Evolutionary conservation across 2,797 vertebrate species (phyloP).

Genomic region (Acipenser transmontanus): DNA sequence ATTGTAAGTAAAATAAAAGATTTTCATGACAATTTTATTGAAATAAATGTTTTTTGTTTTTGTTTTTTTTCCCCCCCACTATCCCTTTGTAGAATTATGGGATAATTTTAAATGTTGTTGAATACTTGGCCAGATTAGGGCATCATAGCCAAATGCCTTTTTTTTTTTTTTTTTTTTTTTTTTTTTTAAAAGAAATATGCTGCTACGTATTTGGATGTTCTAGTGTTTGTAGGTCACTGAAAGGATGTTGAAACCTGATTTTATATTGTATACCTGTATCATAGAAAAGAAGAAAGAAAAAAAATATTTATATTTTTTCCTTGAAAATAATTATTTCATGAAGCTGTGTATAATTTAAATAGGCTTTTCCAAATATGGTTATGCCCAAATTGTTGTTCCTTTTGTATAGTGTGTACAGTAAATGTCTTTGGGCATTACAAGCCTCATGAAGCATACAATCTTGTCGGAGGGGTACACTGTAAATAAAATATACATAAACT

Average conservation of each 20-base stretch:
- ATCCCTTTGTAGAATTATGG: constrained; percentile 50
- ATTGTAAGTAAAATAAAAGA: constrained; percentile 42
- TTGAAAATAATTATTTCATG: constrained; percentile 79
- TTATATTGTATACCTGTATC: constrained; percentile 97
- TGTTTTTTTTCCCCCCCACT: constrained; percentile 30
- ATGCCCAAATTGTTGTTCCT: constrained; percentile 73
- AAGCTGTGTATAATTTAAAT: constrained; percentile 82
- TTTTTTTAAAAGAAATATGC: constrained; percentile 68
- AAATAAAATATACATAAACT: constrained; percentile 85
- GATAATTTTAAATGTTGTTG: constrained; percentile 12
- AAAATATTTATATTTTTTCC: constrained; percentile 97
- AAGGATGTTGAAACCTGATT: constrained; percentile 77
- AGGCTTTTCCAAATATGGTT: constrained; percentile 62
- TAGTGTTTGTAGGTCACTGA: constrained; percentile 88
- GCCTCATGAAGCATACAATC: constrained; percentile 85
- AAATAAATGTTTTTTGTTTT: constrained; percentile 32
- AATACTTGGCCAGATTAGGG: constrained; percentile 26
- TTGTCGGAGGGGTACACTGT: constrained; percentile 93
- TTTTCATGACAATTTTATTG: constrained; percentile 35
- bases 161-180: constrained; percentile 56
- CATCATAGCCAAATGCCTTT: constrained; percentile 38
- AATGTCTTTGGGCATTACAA: constrained; percentile 79
- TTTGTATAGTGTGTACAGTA: constrained; percentile 92
- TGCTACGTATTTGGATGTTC: constrained; percentile 86
- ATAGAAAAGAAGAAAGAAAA: constrained; percentile 77